Conservation (phyloP, 1,140 invertebrate genomes). For the Dermatophagoides farinae region DNA sequence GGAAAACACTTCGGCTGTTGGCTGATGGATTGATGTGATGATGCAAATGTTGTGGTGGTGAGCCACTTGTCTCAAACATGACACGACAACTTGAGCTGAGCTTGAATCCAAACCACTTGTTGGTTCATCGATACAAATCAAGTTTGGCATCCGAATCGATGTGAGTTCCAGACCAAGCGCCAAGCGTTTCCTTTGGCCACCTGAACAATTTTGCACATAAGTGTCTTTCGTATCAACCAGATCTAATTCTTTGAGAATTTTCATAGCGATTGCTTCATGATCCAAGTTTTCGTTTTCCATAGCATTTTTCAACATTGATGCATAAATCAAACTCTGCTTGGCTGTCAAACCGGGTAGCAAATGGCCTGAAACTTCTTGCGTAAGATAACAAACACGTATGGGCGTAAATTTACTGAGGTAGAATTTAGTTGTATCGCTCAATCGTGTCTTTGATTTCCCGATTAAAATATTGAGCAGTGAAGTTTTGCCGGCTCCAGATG, state of each 20-base stretch:
- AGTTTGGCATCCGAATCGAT: constrained; percentile 39
- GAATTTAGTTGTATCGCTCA: background rate
- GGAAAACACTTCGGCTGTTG: background rate
- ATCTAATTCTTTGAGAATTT: background rate
- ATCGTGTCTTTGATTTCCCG: background rate
- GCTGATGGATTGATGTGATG: constrained; percentile 6
- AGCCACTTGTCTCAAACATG: background rate
- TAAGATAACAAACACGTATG: background rate
- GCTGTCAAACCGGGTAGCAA: constrained; percentile 1
- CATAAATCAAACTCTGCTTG: background rate
- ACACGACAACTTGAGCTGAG: background rate
- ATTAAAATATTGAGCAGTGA: background rate
- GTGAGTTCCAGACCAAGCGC: constrained; percentile 83
- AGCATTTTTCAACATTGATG: background rate
- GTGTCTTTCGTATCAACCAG: background rate
- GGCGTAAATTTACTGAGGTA: background rate
- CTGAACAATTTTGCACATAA: constrained; percentile 54
- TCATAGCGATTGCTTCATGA: background rate
- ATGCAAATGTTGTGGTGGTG: background rate
- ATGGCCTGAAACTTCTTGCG: background rate
- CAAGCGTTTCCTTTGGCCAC: constrained; percentile 71
- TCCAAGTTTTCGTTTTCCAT: background rate
- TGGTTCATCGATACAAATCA: constrained; percentile 23
- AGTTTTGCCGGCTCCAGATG: constrained; percentile 8
- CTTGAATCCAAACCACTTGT: constrained; percentile 28